Evolutionary conservation across 2,113 vertebrate genomes (phyloP), one percentile per base, ranked within the genome.

Genomic region (Ptyas mucosa): DNA sequence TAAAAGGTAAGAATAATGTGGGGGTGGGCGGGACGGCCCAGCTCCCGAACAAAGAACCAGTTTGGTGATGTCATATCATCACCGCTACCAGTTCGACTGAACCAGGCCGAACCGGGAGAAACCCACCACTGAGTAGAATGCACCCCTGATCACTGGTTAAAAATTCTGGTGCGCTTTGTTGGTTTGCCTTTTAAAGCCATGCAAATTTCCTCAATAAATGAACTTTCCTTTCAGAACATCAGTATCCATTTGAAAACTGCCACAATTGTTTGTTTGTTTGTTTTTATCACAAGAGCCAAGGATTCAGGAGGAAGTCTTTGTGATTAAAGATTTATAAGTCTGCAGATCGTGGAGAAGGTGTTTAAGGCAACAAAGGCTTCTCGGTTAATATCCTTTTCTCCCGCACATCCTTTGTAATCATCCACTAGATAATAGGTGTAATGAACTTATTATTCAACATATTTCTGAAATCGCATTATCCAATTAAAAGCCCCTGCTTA

Each of bases 401-500:
- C 12, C 6, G 15, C 55, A 15, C 23, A 57, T 46, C 24, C 85
- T 92, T 91, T 55, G 88, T 93, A 52, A 52, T 39, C 46, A 1
- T 91, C 91, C 92, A 24, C 91, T 29, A 52, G 53, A 54, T 8
- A 93, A 93, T 14, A 92, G 12, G 52, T 3, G 69, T 23, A 49
- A 88, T 87, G 90, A 93, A 93, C 57, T 24, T 52, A 55, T 87
- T 93, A 89, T 91, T 92, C 90, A 24, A 2, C 89, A 43, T 89
- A 92, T 55, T 89, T 39, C 26, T 2, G 89, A 58, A 94, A 88
- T 54, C 85, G 34, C 11, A 26, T 94, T 90, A 52, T 20, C 93
- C 43, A 94, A 95, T 96, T 88, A 96, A 95, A 96, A 95, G 46
- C 10, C 43, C 3, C 8, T 55, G 12, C 64, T 95, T 95, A 94